A percentile compares a stretch with the other conserved stretches of the same genome.
These are phyloP conservation scores for Nasonia vitripennis DNA, from an alignment of 1,140 invertebrate genomes.

Conservation along the genomic window DNA sequence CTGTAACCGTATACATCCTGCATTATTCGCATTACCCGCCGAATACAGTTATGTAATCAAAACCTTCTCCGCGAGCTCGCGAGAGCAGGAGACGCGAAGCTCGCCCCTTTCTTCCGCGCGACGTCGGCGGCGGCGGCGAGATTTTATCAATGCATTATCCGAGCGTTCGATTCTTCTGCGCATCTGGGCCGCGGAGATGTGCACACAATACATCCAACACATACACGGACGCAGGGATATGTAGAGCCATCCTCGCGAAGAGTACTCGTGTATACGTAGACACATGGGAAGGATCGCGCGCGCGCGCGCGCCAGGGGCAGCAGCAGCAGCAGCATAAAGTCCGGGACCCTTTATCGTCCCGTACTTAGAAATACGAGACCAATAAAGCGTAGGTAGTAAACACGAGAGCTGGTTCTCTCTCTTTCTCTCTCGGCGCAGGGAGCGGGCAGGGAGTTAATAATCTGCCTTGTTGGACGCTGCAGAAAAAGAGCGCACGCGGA, in stretches of 20 bases:
- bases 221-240: neutral
- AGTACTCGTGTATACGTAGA: neutral
- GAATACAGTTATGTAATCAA: slow-evolving; percentile 40
- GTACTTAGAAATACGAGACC: slow-evolving; percentile 50
- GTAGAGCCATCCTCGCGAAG: neutral
- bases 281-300: neutral
- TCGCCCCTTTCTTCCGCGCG: neutral
- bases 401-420: slow-evolving; percentile 40
- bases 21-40: slow-evolving; percentile 31
- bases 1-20: slow-evolving; percentile 31
- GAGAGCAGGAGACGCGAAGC: neutral
- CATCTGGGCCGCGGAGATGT: no score
- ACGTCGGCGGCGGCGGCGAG: neutral
- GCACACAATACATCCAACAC: neutral
- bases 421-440: no score
- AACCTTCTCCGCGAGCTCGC: neutral
- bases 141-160: slow-evolving; percentile 18
- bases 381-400: slow-evolving; percentile 52
- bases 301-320: neutral
- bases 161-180: neutral
- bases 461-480: slow-evolving; percentile 38
- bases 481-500: slow-evolving; percentile 39
- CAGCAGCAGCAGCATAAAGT: neutral
- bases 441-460: slow-evolving; percentile 45
- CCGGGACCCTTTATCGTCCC: slow-evolving; percentile 27